Evolutionary conservation across 1,140 invertebrate genomes (phyloP).

Genomic region (Vanessa atalanta): DNA sequence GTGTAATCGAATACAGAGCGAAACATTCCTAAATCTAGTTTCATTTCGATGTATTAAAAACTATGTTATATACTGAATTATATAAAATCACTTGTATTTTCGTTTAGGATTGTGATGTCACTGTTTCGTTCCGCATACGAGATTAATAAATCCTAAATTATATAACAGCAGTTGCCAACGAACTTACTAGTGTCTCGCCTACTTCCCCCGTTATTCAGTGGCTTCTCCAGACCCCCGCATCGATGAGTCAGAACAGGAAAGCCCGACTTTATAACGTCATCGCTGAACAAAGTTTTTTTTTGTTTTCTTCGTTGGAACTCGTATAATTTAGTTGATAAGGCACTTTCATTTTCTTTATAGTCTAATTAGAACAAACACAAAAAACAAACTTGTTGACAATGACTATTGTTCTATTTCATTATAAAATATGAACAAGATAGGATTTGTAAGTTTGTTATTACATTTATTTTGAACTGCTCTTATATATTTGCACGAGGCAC

Average conservation of each 20-base stretch:
- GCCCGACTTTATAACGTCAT: constrained; percentile 38
- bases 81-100: neutral
- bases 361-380: no score
- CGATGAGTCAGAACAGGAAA: constrained; percentile 42
- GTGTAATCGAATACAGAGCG: neutral
- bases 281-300: constrained; percentile 9
- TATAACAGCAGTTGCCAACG: neutral
- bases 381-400: no score
- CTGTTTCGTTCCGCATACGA: neutral
- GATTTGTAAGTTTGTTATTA: no score
- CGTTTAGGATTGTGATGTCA: neutral
- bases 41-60: neutral
- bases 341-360: no score
- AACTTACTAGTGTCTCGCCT: constrained; percentile 1
- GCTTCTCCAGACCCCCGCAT: constrained; percentile 31
- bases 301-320: no score
- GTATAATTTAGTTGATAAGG: no score
- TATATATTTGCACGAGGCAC: no score
- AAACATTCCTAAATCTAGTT: neutral
- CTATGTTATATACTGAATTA: no score
- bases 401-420: no score
- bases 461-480: no score
- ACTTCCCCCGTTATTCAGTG: constrained; percentile 3
- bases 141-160: constrained; percentile 9
- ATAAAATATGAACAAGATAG: no score